These are phyloP conservation scores for Cataglyphis cursor DNA, from an alignment of 2,888 invertebrate genomes.

Conservation along the genomic window DNA sequence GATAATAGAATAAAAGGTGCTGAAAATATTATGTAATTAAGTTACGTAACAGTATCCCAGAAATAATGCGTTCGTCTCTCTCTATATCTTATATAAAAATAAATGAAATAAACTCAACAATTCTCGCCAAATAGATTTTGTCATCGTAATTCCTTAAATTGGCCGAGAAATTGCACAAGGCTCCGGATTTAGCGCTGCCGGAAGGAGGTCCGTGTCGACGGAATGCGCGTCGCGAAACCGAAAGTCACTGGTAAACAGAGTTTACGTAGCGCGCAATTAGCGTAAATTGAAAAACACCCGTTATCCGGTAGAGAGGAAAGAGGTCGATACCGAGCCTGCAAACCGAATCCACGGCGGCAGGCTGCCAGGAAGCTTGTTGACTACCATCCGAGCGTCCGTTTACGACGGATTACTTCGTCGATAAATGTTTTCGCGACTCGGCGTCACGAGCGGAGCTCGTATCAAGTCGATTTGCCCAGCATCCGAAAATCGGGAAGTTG, in stretches of 20 bases:
- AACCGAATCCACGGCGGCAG: conserved; percentile 69
- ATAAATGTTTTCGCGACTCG: conserved; percentile 58
- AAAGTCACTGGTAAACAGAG: conserved; percentile 52
- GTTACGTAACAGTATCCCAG: background rate
- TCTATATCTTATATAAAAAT: background rate
- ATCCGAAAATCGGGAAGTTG: conserved; percentile 29
- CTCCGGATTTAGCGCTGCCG: conserved; percentile 15
- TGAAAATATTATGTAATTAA: background rate
- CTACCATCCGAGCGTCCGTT: conserved; percentile 35
- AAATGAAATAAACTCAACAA: background rate
- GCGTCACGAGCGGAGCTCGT: conserved; percentile 14
- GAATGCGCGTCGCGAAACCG: conserved; percentile 37
- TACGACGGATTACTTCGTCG: conserved; percentile 58
- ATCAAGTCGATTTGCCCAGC: background rate
- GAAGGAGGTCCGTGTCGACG: conserved; percentile 8
- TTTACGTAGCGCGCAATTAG: conserved; percentile 50
- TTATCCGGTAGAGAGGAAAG: conserved; percentile 50
- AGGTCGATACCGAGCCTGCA: conserved; percentile 64
- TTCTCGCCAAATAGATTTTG: background rate
- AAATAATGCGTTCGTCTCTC: background rate
- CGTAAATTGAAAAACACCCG: conserved; percentile 67
- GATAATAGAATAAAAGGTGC: background rate
- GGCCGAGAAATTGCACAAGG: conserved; percentile 30
- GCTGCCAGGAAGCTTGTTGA: conserved; percentile 77
- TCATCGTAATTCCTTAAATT: conserved; percentile 31